These are phyloP conservation scores for Ditylenchus weischeri DNA, from an alignment of 2,888 invertebrate species.

Conservation along the genomic window DNA sequence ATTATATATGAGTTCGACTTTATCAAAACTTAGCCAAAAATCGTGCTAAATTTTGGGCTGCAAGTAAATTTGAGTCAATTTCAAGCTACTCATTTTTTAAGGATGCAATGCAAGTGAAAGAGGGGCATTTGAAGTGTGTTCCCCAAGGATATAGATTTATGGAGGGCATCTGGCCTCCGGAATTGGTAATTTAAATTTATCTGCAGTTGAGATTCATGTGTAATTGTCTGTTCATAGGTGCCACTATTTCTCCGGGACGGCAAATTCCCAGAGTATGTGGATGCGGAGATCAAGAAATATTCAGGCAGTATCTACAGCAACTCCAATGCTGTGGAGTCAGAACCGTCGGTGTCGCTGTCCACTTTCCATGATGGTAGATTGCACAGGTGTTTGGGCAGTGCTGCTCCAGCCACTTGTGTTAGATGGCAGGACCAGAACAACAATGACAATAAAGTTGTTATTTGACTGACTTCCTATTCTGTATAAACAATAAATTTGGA, in stretches of 20 bases:
- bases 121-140: conserved; percentile 49
- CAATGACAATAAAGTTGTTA: no score
- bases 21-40: no score
- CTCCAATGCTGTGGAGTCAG: conserved; percentile 16
- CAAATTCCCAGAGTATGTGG: conserved; percentile 51
- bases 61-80: no score
- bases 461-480: no score
- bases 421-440: no score
- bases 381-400: conserved; percentile 18
- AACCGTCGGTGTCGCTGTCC: conserved; percentile 20
- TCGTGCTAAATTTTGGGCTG: no score
- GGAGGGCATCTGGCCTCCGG: conserved; percentile 32
- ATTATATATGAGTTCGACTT: no score
- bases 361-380: conserved; percentile 22
- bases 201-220: no score
- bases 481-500: no score
- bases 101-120: conserved; percentile 54
- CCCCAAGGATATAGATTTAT: conserved; percentile 54
- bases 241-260: conserved; percentile 29
- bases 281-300: conserved; percentile 36
- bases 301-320: conserved; percentile 10
- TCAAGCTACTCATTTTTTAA: no score
- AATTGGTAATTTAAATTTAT: conserved; percentile 4
- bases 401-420: no score
- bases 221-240: background rate